Percentiles rank a stretch among this genome's conserved stretches.
Evolutionary conservation across 2,797 vertebrate species (phyloP).

Genomic region (Clarias pachynema): DNA sequence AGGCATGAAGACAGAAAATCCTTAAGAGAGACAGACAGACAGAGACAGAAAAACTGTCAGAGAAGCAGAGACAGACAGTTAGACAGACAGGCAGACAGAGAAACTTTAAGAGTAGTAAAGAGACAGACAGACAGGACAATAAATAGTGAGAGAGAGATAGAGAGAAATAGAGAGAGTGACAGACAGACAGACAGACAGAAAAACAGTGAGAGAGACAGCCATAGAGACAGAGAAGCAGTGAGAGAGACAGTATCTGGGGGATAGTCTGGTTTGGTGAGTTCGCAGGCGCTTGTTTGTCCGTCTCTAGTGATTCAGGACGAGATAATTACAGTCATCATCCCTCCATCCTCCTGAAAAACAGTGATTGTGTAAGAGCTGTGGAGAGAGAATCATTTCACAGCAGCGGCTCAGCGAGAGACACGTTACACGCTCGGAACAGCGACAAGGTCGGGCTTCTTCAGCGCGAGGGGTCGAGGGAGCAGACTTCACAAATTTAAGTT

Average conservation of each 20-base stretch:
- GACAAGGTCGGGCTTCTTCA: conserved; percentile 30
- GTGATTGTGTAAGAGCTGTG: conserved; percentile 50
- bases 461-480: neutral
- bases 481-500: neutral
- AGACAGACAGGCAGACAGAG: neutral
- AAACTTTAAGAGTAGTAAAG: neutral
- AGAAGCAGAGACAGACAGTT: too few relatives aligned
- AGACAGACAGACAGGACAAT: too few relatives aligned
- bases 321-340: conserved; percentile 61
- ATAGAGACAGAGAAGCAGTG: neutral
- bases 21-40: neutral
- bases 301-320: conserved; percentile 41
- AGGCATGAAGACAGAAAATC: neutral
- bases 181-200: too few relatives aligned
- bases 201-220: neutral
- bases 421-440: conserved; percentile 23
- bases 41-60: neutral
- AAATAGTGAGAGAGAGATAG: neutral
- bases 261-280: conserved; percentile 32
- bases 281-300: conserved; percentile 25
- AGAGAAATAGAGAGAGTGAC: neutral
- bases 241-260: neutral
- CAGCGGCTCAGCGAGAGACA: conserved; percentile 20
- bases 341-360: conserved; percentile 50
- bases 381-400: conserved; percentile 35